Conservation (phyloP, 2,797 vertebrate species). For the Glyptemys insculpta region DNA sequence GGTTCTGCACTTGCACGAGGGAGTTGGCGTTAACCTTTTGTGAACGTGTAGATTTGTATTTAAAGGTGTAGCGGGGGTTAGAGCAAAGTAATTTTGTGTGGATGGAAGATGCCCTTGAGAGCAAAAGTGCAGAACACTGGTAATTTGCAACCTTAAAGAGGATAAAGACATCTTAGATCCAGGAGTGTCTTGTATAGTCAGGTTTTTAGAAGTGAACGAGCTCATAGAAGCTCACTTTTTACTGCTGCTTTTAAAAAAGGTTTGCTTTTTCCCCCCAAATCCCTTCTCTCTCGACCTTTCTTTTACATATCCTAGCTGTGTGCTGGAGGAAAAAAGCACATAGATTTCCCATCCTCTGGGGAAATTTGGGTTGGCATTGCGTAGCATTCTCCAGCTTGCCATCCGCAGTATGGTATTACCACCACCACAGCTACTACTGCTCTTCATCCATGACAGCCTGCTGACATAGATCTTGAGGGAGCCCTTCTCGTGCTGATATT, state of each 20-base stretch:
- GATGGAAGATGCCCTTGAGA: neutral
- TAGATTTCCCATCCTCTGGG: slow-evolving; percentile 31
- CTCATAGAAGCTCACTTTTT: neutral
- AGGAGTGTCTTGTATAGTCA: neutral
- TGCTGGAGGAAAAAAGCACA: neutral
- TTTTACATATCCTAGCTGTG: slow-evolving; percentile 49
- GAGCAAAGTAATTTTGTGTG: neutral
- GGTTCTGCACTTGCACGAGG: neutral
- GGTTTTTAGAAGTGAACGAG: neutral
- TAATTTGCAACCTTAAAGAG: neutral
- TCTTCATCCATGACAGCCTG: slow-evolving; percentile 27
- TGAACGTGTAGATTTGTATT: neutral
- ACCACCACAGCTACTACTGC: slow-evolving; percentile 17
- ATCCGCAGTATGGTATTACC: neutral
- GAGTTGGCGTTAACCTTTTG: neutral
- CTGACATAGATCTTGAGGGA: neutral
- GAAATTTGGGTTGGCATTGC: slow-evolving; percentile 34
- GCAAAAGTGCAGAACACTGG: neutral
- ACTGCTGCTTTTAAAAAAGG: neutral
- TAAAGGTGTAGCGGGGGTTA: neutral
- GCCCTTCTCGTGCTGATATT: neutral
- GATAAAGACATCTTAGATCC: neutral
- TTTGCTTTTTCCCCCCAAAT: neutral
- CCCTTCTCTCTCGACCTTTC: neutral
- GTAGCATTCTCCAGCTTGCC: slow-evolving; percentile 36